Percentiles rank a stretch among this genome's conserved stretches.
phyloP scores from a whole-genome alignment of 2,797 vertebrate species.

The Iguana delicatissima region DNA sequence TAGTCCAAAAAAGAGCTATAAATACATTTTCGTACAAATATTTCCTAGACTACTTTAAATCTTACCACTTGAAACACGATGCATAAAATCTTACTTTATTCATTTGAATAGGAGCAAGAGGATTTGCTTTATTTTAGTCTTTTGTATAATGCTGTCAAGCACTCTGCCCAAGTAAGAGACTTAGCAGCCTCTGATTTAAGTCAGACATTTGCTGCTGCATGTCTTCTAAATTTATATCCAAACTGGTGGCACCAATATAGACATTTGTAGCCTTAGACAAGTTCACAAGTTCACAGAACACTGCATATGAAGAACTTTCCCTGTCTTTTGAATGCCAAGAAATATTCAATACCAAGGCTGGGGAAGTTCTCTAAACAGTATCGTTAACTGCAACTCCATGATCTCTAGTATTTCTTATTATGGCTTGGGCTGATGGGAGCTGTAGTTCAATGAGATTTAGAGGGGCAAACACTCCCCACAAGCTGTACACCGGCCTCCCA shows the following conservation, averaged over 20 bases:
- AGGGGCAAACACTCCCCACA: neutral
- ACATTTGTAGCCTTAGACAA: neutral
- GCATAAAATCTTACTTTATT: constrained; percentile 37
- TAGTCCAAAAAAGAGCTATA: constrained; percentile 60
- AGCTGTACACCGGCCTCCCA: neutral
- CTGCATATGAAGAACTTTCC: neutral
- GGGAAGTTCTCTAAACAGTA: neutral
- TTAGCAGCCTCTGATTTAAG: constrained; percentile 47
- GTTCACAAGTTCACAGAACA: neutral
- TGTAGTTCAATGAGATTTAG: neutral
- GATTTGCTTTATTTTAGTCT: constrained; percentile 57
- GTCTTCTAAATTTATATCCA: neutral
- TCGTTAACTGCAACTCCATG: neutral
- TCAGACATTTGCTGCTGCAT: neutral
- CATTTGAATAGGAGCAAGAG: constrained; percentile 37
- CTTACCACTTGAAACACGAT: constrained; percentile 44
- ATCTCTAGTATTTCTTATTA: neutral
- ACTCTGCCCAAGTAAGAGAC: constrained; percentile 13
- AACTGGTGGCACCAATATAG: neutral
- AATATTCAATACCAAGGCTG: neutral
- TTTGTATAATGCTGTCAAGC: constrained; percentile 42
- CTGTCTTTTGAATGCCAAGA: neutral
- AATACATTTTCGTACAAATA: constrained; percentile 52
- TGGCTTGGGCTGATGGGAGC: neutral
- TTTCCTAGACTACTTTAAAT: constrained; percentile 43